Evolutionary conservation across 92 coral and sea anemone genomes (phyloP).

Genomic region (Epizoanthus stellaris): DNA sequence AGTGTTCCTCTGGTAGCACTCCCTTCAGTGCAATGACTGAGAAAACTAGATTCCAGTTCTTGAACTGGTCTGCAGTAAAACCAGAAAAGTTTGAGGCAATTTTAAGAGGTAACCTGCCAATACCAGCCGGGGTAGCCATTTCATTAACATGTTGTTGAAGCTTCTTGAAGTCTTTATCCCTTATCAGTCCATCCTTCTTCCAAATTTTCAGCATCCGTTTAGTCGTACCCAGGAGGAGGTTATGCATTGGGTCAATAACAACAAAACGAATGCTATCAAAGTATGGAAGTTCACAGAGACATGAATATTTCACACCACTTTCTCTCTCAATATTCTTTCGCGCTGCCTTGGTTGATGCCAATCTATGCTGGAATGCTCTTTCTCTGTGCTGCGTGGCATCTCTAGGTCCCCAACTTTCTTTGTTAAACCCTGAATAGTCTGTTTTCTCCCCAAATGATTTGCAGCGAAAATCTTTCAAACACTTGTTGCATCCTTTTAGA

Average conservation of each 20-base stretch:
- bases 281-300: constrained; percentile 38
- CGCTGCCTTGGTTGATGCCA: not conserved
- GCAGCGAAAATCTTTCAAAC: constrained; percentile 48
- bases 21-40: constrained; percentile 58
- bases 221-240: constrained; percentile 38
- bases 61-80: constrained; percentile 64
- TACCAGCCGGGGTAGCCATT: constrained; percentile 49
- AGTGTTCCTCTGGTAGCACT: constrained; percentile 42
- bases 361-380: not conserved
- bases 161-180: constrained; percentile 32
- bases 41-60: constrained; percentile 59
- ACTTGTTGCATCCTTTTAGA: constrained; percentile 55
- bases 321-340: constrained; percentile 11
- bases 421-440: constrained; percentile 55
- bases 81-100: constrained; percentile 64
- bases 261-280: constrained; percentile 41
- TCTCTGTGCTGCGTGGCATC: constrained; percentile 19
- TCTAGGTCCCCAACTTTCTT: constrained; percentile 29
- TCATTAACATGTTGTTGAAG: constrained; percentile 43
- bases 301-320: constrained; percentile 45
- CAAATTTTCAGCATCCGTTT: constrained; percentile 38
- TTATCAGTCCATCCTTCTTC: not conserved
- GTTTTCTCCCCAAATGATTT: constrained; percentile 50
- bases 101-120: constrained; percentile 49
- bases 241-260: constrained; percentile 62